Conservation (phyloP, 2,797 vertebrate species). For the Coccyzus lansbergi region DNA sequence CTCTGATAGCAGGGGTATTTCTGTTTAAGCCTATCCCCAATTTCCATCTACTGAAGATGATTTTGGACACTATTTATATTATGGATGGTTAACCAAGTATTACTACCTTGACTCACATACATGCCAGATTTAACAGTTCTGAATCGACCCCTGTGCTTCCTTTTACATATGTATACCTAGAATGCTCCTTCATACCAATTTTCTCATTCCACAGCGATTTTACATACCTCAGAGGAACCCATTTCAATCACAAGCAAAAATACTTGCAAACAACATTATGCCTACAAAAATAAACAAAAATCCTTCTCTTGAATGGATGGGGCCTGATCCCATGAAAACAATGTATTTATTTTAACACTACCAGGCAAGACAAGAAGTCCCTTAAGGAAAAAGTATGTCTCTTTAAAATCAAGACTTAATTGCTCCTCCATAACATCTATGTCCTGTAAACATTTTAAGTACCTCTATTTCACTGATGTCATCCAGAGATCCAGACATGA, state of each 20-base stretch:
- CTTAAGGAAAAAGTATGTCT: background rate
- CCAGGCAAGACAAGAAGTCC: background rate
- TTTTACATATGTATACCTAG: background rate
- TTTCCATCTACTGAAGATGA: background rate
- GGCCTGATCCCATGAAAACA: background rate
- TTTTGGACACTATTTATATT: background rate
- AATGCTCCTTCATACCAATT: background rate
- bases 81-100: background rate
- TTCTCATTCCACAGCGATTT: background rate
- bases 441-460: background rate
- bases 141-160: background rate
- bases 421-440: background rate
- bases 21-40: background rate
- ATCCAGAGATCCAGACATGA: slow-evolving; percentile 86
- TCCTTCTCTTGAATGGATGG: background rate
- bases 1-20: background rate
- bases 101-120: background rate
- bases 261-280: background rate
- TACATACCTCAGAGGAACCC: background rate
- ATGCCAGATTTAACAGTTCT: background rate
- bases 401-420: background rate
- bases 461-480: slow-evolving; percentile 91
- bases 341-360: background rate
- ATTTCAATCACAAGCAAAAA: background rate
- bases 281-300: background rate